Evolutionary conservation across 2,797 vertebrate genomes (phyloP).

Genomic region (Eulemur coronatus): DNA sequence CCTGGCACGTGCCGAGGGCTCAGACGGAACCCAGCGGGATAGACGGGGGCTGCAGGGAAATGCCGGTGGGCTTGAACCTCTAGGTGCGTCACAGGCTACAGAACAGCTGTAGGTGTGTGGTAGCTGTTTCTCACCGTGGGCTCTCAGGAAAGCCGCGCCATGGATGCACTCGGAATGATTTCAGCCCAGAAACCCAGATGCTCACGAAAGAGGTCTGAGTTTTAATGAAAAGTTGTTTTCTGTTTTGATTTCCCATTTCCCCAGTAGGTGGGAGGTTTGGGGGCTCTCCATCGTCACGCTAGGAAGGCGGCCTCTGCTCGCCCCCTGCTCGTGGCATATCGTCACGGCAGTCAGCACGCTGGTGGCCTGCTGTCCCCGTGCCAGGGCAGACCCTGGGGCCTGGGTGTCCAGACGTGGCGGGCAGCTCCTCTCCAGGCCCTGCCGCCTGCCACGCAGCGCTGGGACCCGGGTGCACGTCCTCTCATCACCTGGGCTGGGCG

Average conservation of each 20-base stretch:
- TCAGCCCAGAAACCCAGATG: not conserved
- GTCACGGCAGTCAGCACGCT: not conserved
- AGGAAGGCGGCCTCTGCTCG: not conserved
- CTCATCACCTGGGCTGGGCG: not conserved
- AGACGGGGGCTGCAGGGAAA: not conserved
- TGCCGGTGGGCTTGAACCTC: not conserved
- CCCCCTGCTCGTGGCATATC: fast-evolving
- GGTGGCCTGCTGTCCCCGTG: no score
- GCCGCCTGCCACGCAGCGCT: not conserved
- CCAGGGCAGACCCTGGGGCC: not conserved
- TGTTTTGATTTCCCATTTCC: no score
- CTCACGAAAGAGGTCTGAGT: not conserved
- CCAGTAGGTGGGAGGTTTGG: not conserved
- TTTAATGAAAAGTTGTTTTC: not conserved
- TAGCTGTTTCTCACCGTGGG: not conserved
- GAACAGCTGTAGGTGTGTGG: no score
- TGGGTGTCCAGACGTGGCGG: fast-evolving
- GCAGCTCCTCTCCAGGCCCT: not conserved
- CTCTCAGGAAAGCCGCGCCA: not conserved
- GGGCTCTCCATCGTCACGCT: no score
- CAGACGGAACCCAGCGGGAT: not conserved
- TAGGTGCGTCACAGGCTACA: not conserved
- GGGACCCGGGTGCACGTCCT: not conserved
- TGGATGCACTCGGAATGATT: not conserved
- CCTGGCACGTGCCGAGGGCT: no score